Conservation (phyloP, 2,888 invertebrate species). For the Caenorhabditis virilis region DNA sequence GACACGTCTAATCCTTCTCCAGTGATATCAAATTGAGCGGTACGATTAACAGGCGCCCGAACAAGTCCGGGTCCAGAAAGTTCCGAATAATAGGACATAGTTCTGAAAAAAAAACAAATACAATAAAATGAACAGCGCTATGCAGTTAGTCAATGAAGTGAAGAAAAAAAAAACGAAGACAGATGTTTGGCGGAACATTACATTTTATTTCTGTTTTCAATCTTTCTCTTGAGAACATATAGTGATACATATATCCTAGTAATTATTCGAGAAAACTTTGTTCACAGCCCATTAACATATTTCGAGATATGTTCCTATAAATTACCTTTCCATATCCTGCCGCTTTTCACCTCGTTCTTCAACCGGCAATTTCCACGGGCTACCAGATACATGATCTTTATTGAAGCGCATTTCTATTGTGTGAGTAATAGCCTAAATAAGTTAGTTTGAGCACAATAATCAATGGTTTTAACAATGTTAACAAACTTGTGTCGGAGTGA, state of each 20-base stretch:
- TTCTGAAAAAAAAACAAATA: conserved; percentile 16
- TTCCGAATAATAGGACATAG: conserved; percentile 60
- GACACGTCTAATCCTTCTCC: conserved; percentile 51
- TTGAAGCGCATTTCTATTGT: conserved; percentile 92
- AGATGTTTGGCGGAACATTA: too few relatives aligned
- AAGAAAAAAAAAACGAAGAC: too few relatives aligned
- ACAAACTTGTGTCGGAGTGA: conserved; percentile 80
- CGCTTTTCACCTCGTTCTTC: conserved; percentile 45
- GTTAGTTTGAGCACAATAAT: not conserved
- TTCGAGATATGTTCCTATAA: too few relatives aligned
- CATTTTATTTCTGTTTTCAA: too few relatives aligned
- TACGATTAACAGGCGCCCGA: conserved; percentile 76
- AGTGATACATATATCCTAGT: too few relatives aligned
- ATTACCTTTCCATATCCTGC: conserved; percentile 43
- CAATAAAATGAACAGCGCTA: too few relatives aligned
- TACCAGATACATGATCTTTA: conserved; percentile 62
- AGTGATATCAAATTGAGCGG: conserved; percentile 49
- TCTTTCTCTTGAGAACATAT: too few relatives aligned
- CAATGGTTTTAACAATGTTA: conserved; percentile 2
- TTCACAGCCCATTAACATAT: too few relatives aligned
- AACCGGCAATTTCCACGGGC: conserved; percentile 49
- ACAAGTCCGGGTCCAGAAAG: conserved; percentile 68
- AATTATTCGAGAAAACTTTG: too few relatives aligned
- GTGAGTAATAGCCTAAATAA: conserved; percentile 79
- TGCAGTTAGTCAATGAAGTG: too few relatives aligned